A percentile compares a stretch with the other conserved stretches of the same genome.
Conservation (phyloP, 2,888 invertebrate genomes). For the Acrobasis suavella region DNA sequence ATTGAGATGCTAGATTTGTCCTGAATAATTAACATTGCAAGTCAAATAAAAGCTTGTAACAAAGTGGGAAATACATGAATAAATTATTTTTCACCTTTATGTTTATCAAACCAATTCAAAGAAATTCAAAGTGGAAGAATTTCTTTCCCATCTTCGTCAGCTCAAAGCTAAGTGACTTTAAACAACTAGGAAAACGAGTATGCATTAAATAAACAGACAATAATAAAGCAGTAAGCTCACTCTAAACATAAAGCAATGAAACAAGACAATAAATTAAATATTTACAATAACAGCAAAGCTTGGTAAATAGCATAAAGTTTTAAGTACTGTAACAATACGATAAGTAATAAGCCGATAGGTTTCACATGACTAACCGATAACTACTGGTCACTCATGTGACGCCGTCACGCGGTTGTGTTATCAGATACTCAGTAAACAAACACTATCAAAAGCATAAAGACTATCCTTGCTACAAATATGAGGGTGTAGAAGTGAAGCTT, state of each 20-base stretch:
- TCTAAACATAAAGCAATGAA: background rate
- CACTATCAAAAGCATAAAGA: background rate
- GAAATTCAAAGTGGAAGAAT: too few species aligned
- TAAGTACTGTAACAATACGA: constrained; percentile 18
- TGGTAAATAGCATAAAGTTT: constrained; percentile 1
- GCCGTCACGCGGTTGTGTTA: constrained; percentile 46
- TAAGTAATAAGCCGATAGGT: constrained; percentile 43
- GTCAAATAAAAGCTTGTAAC: too few species aligned
- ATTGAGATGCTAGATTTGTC: too few species aligned
- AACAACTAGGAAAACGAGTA: too few species aligned
- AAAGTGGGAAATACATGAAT: too few species aligned
- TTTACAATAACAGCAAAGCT: constrained; percentile 10
- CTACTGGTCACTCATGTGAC: constrained; percentile 60
- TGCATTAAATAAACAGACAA: too few species aligned
- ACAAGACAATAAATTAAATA: constrained; percentile 6
- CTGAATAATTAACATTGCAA: too few species aligned
- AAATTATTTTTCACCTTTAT: too few species aligned
- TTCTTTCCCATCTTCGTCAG: too few species aligned
- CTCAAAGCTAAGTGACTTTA: too few species aligned
- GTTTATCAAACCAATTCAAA: too few species aligned
- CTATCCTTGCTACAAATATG: background rate
- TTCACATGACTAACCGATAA: constrained; percentile 62
- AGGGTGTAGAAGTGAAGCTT: constrained; percentile 2
- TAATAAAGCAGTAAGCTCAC: background rate
- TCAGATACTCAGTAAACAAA: constrained; percentile 21